Percentiles rank a stretch among this genome's conserved stretches.
Conservation (phyloP, 2,797 vertebrate genomes). For the Semaprochilodus insignis region DNA sequence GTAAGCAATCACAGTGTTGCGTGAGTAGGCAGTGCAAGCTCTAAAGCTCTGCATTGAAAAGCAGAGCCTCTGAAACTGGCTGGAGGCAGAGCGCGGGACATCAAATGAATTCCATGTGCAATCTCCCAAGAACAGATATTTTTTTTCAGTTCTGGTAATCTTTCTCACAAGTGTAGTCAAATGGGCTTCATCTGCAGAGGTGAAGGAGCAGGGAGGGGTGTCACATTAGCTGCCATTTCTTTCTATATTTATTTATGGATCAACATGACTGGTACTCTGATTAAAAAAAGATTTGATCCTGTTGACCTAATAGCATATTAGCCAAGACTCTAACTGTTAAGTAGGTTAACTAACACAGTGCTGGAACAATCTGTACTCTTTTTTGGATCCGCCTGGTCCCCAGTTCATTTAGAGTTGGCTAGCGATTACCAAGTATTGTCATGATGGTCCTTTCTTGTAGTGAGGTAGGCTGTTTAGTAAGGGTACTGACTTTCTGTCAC, state of each 20-base stretch:
- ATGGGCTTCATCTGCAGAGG: conserved; percentile 40
- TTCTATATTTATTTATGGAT: neutral
- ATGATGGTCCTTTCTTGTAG: no score
- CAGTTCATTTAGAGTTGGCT: no score
- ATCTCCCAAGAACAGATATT: conserved; percentile 54
- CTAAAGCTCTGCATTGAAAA: conserved; percentile 28
- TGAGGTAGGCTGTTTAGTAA: no score
- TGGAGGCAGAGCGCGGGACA: conserved; percentile 53
- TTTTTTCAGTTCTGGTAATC: conserved; percentile 46
- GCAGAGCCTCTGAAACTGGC: conserved; percentile 40
- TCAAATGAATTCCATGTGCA: conserved; percentile 57
- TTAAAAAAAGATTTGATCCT: neutral
- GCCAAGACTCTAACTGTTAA: no score
- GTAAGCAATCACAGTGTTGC: conserved; percentile 41
- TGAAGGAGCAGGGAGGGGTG: conserved; percentile 33
- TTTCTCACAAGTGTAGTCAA: conserved; percentile 37
- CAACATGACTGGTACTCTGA: neutral
- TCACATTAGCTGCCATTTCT: neutral
- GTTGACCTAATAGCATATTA: no score
- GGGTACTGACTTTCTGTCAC: no score
- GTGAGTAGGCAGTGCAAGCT: conserved; percentile 44
- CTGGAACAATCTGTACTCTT: no score
- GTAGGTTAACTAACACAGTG: no score
- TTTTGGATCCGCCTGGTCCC: no score
- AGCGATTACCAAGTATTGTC: no score